phyloP scores from a whole-genome alignment of 2,888 invertebrate genomes.

The Stegophylla sp. region DNA sequence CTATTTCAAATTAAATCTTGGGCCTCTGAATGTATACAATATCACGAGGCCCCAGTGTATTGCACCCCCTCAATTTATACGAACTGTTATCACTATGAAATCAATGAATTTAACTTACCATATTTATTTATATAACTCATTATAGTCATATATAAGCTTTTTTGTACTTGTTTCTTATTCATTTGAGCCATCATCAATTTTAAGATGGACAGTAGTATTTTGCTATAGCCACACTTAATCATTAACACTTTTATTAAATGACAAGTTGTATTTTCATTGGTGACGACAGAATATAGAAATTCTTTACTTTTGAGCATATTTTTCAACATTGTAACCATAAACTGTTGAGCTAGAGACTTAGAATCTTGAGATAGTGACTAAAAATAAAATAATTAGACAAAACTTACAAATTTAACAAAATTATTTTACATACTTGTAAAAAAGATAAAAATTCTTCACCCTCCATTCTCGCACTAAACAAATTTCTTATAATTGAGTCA shows the following conservation, averaged over 20 bases:
- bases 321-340: slow-evolving; percentile 27
- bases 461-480: slow-evolving; percentile 33
- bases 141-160: slow-evolving; percentile 21
- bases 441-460: slow-evolving; percentile 33
- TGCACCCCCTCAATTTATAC: too few species aligned
- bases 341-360: slow-evolving; percentile 5
- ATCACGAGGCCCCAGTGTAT: too few species aligned
- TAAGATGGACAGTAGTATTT: slow-evolving; percentile 36
- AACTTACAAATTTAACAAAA: slow-evolving; percentile 10
- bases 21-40: too few species aligned
- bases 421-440: slow-evolving; percentile 35
- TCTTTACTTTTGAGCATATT: slow-evolving; percentile 30
- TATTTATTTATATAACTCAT: slow-evolving; percentile 43
- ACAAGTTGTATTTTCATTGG: slow-evolving; percentile 34
- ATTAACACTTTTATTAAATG: slow-evolving; percentile 51
- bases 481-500: slow-evolving; percentile 17
- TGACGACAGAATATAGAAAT: not conserved
- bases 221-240: slow-evolving; percentile 39
- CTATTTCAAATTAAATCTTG: too few species aligned
- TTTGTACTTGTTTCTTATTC: slow-evolving; percentile 2
- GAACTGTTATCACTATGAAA: too few species aligned
- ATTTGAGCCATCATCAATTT: slow-evolving; percentile 30
- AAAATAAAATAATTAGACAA: slow-evolving; percentile 11
- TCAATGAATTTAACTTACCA: slow-evolving; percentile 18
- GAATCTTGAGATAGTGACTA: slow-evolving; percentile 41